Evolutionary conservation across 2,113 vertebrate species (phyloP).

Genomic region (Regulus satrapa): DNA sequence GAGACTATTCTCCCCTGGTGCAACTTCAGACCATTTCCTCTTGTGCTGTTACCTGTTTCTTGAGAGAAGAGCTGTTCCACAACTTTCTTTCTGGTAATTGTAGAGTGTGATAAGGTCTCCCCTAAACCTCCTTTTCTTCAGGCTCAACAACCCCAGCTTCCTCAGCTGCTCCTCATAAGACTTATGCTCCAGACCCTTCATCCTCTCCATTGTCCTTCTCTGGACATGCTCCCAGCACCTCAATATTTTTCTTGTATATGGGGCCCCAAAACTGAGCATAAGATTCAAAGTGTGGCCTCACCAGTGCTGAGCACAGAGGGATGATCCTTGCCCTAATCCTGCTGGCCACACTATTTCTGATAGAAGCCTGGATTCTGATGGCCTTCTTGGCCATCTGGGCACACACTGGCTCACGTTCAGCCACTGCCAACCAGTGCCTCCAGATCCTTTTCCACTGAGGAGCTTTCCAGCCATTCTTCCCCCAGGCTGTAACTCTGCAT

Average conservation of each 20-base stretch:
- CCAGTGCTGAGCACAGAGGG: fast-evolving
- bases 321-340: background rate
- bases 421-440: background rate
- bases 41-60: background rate
- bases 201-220: background rate
- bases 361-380: background rate
- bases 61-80: background rate
- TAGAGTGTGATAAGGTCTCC: background rate
- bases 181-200: background rate
- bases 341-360: background rate
- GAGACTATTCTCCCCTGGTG: background rate
- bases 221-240: background rate
- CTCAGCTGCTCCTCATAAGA: background rate
- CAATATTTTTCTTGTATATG: background rate
- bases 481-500: background rate
- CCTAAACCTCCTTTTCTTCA: background rate
- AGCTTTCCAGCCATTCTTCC: background rate
- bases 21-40: background rate
- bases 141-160: background rate
- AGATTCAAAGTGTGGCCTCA: background rate
- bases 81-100: background rate
- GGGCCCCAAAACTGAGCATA: background rate
- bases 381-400: background rate
- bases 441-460: background rate
- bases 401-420: background rate